Evolutionary conservation across 2,888 invertebrate species (phyloP).

Genomic region (Charanyca ferruginea): DNA sequence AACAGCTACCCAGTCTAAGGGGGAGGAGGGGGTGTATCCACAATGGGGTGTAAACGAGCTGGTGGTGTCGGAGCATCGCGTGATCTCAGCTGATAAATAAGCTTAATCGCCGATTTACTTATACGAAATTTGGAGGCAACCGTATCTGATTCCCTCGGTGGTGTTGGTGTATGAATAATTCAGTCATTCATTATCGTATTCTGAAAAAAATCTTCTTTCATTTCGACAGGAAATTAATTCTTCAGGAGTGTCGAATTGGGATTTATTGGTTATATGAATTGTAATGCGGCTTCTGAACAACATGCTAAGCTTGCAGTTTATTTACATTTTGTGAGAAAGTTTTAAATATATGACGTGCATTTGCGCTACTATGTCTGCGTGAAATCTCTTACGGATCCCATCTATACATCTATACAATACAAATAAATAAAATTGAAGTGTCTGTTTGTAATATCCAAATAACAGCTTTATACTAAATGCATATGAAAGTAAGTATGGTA

Average conservation of each 20-base stretch:
- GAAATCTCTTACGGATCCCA: too few species aligned
- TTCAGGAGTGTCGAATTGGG: conserved; percentile 55
- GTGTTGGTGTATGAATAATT: conserved; percentile 70
- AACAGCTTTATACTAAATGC: too few species aligned
- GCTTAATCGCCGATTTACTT: conserved; percentile 56
- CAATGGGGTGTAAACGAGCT: conserved; percentile 46
- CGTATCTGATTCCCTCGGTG: conserved; percentile 55
- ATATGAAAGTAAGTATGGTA: too few species aligned
- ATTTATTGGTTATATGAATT: conserved; percentile 64
- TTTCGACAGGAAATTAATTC: conserved; percentile 67
- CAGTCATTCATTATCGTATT: conserved; percentile 67
- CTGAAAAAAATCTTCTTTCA: conserved; percentile 59
- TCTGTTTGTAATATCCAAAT: too few species aligned
- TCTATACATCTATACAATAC: too few species aligned
- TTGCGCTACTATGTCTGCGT: too few species aligned
- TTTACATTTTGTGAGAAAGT: neutral
- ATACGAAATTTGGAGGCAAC: conserved; percentile 50
- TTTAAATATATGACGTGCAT: neutral
- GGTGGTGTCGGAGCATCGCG: conserved; percentile 30
- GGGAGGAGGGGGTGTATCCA: conserved; percentile 16
- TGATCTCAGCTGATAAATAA: conserved; percentile 59
- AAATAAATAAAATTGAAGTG: too few species aligned
- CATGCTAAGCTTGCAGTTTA: conserved; percentile 2
- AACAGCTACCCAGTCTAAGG: conserved; percentile 6
- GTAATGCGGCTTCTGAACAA: conserved; percentile 29